Evolutionary conservation across 2,888 invertebrate species (phyloP), one percentile per base, ranked within the genome.

Genomic region (Eustalomyia histrio): DNA sequence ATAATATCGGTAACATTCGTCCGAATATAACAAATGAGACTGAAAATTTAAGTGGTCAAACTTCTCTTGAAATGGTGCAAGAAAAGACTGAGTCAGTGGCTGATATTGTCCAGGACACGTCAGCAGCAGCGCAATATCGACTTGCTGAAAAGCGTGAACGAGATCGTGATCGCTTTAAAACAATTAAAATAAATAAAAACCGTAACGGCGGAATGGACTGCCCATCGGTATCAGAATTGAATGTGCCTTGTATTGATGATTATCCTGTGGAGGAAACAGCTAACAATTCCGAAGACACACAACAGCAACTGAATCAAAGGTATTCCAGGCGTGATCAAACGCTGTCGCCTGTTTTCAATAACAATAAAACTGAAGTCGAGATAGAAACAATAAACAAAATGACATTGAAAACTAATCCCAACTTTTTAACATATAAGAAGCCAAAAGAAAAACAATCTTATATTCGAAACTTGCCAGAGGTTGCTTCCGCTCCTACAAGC

Each of bases 161-260:
- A 16, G 89, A 90, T 86, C 89, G 90, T 14, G 90, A 91, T 81
- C 89, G 91, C 24, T 91, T 91, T 74, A 90, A 90, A 85, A 91
- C 91, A n/a, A 90, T 90, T 73, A 88, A 90, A 85, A 88, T 91
- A 69, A 87, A 87, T 21, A 89, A 87, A 64, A 83, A 82, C 69
- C 84, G 85, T 21, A 79, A 52, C 39, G 60, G 39, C 61, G 75
- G 53, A 17, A 76, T 60, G 21, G 63, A 72, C 39, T 50, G 69
- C 24, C 76, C 67, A n/a, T 21, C 83, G 68, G 83, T 75, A 81
- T 82, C 76, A 61, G 86, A 87, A 74, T 85, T 90, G 79, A 86
- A 88, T 86, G 89, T 90, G 85, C 90, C 90, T 87, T 90, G 90
- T 85, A 90, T 90, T 82, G 90, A 90, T 84, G 87, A 87, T 79